These are phyloP conservation scores for Daktulosphaira vitifoliae DNA, from an alignment of 1,140 invertebrate species.

Conservation along the genomic window DNA sequence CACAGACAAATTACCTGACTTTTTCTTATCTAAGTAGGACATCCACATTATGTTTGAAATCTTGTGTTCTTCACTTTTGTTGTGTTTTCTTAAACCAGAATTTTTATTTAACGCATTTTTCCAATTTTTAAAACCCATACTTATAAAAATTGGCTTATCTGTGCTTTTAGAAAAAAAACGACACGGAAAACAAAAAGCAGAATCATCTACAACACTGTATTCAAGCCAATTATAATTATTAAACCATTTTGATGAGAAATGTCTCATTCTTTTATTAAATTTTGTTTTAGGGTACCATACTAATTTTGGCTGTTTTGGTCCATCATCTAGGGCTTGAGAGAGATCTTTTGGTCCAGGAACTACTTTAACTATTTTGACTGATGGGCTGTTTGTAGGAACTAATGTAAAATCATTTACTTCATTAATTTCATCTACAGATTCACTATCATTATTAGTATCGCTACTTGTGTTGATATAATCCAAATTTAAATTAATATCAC, in stretches of 20 bases:
- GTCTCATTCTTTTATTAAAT: neutral
- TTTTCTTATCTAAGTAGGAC: constrained; percentile 12
- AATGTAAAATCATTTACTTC: neutral
- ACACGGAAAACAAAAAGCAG: constrained; percentile 14
- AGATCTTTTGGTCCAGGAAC: constrained; percentile 10
- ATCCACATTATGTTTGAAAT: neutral
- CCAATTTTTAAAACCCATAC: constrained; percentile 15
- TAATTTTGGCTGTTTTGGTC: constrained; percentile 6
- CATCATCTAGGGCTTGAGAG: neutral
- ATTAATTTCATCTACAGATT: neutral
- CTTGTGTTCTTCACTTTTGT: no score
- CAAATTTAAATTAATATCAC: neutral
- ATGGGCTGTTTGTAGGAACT: neutral
- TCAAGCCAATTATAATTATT: constrained; percentile 15
- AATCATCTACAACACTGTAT: constrained; percentile 1
- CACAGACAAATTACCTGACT: no score
- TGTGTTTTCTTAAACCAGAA: constrained; percentile 3
- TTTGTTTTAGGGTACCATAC: neutral
- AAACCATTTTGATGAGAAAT: neutral
- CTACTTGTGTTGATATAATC: neutral
- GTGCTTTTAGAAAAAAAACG: neutral
- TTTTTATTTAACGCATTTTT: constrained; percentile 9
- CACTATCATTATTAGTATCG: neutral
- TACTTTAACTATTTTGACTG: neutral
- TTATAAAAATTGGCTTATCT: constrained; percentile 8